These are phyloP conservation scores for Nasua narica DNA, from an alignment of 2,797 vertebrate genomes.

Conservation along the genomic window DNA sequence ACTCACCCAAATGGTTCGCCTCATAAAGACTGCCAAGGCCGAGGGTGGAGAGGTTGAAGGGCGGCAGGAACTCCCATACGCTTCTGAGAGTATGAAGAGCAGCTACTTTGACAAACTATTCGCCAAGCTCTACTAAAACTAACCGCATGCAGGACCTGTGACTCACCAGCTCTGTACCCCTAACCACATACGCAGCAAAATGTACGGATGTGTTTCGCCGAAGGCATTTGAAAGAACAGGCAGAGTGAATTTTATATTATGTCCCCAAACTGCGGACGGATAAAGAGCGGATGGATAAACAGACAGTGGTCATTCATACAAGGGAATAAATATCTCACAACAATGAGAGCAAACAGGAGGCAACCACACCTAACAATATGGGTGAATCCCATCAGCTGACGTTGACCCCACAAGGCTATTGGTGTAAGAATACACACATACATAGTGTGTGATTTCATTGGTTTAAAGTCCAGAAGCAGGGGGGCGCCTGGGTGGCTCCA, in stretches of 20 bases:
- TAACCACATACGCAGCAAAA: not conserved
- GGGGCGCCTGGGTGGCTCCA: too few species aligned
- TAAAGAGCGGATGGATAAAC: not conserved
- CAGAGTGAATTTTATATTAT: not conserved
- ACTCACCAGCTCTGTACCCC: not conserved
- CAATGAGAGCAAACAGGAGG: not conserved
- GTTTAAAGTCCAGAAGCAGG: not conserved
- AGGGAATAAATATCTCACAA: too few species aligned
- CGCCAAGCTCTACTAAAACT: not conserved
- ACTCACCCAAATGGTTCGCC: not conserved
- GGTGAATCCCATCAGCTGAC: not conserved
- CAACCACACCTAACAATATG: fast-evolving
- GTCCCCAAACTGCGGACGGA: not conserved
- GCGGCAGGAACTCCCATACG: not conserved
- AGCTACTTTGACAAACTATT: not conserved
- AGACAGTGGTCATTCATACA: not conserved
- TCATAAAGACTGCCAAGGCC: not conserved
- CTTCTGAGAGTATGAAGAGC: not conserved
- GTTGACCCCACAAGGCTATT: not conserved
- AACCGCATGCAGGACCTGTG: not conserved
- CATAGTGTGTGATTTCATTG: not conserved
- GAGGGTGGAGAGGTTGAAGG: not conserved
- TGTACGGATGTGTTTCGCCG: fast-evolving
- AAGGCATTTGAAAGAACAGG: not conserved
- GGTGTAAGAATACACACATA: not conserved